A percentile compares a stretch with the other conserved stretches of the same genome.
These are phyloP conservation scores for Graptemys geographica DNA, from an alignment of 2,797 vertebrate genomes.

Conservation along the genomic window DNA sequence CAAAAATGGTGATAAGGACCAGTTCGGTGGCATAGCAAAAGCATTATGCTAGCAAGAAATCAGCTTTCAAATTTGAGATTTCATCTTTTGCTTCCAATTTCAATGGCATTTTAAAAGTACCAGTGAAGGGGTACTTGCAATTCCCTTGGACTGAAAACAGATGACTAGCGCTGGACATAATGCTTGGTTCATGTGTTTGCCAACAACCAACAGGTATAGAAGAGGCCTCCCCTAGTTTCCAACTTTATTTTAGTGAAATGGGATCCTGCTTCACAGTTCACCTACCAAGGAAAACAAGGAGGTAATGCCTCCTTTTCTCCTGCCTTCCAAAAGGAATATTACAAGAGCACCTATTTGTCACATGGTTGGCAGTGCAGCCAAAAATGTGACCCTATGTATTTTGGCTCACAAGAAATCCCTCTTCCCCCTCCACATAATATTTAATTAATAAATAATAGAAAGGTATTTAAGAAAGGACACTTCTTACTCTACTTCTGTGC, in stretches of 20 bases:
- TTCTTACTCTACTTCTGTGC: not conserved
- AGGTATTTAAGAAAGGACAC: not conserved
- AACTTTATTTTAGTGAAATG: not conserved
- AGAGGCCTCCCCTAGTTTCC: too few relatives aligned
- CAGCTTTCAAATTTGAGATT: not conserved
- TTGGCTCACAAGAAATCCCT: not conserved
- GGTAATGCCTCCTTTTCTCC: not conserved
- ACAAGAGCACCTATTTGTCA: not conserved
- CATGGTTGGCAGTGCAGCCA: not conserved
- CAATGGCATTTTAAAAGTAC: not conserved
- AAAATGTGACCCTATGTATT: not conserved
- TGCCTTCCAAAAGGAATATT: not conserved
- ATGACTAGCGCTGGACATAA: not conserved
- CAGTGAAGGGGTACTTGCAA: not conserved
- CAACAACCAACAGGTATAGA: too few relatives aligned
- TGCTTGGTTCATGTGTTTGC: too few relatives aligned
- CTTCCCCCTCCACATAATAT: too few relatives aligned
- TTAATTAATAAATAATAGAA: too few relatives aligned
- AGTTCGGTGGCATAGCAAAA: not conserved
- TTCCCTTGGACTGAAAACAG: not conserved
- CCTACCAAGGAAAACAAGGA: constrained; percentile 9
- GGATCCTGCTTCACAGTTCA: not conserved
- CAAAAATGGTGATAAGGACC: not conserved
- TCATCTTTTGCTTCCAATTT: constrained; percentile 20
- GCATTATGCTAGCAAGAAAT: not conserved